A percentile compares a stretch with the other conserved stretches of the same genome.
Conservation (phyloP, 1,140 invertebrate species). For the Saccostrea echinata region DNA sequence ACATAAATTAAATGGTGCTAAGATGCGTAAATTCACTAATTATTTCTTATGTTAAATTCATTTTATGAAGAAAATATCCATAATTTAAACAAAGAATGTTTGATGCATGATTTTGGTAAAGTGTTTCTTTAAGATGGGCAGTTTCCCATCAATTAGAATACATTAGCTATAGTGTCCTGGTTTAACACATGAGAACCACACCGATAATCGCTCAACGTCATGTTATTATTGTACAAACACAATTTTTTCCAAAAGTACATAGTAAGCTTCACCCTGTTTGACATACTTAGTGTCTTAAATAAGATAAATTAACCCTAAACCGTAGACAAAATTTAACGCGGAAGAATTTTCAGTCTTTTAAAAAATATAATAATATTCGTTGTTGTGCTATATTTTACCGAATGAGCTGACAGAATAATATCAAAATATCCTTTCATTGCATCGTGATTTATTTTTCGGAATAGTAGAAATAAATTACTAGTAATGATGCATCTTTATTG, state of each 20-base stretch:
- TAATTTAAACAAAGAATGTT: constrained; percentile 9
- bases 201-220: constrained; percentile 3
- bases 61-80: background rate
- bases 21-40: background rate
- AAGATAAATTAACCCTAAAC: too few species aligned
- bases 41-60: background rate
- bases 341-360: too few species aligned
- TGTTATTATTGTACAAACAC: background rate
- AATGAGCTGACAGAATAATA: too few species aligned
- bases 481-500: background rate
- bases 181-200: background rate
- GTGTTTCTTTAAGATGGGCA: background rate
- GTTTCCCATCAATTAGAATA: constrained; percentile 10
- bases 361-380: too few species aligned
- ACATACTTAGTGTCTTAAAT: too few species aligned
- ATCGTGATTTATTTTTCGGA: background rate
- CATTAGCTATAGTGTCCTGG: background rate
- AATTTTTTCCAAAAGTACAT: background rate
- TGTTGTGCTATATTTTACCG: background rate
- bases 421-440: background rate
- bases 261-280: too few species aligned
- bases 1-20: background rate
- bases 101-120: background rate
- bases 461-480: background rate
- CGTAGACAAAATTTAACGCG: too few species aligned